These are phyloP conservation scores for Nyctibius grandis DNA, from an alignment of 2,797 vertebrate genomes.

Conservation along the genomic window DNA sequence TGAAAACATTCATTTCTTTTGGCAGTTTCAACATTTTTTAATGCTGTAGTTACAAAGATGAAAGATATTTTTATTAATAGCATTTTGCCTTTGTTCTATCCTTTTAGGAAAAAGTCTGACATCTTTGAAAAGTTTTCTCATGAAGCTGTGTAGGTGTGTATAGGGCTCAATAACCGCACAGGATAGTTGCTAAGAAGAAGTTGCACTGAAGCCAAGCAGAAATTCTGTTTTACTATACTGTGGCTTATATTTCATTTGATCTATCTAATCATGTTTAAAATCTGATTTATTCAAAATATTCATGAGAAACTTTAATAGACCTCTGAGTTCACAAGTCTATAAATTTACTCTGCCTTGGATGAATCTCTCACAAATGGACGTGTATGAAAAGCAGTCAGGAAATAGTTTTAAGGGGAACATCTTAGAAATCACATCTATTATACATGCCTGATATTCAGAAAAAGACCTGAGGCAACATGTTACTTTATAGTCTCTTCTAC, in stretches of 20 bases:
- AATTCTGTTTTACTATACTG: neutral
- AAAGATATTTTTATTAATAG: neutral
- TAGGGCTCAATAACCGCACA: neutral
- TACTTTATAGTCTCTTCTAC: neutral
- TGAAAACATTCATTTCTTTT: neutral
- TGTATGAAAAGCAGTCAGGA: neutral
- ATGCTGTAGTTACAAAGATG: neutral
- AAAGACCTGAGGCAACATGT: neutral
- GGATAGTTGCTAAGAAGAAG: neutral
- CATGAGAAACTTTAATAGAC: neutral
- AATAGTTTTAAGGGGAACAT: neutral
- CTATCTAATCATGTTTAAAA: neutral
- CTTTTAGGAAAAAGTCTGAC: neutral
- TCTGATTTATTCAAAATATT: neutral
- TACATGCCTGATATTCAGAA: neutral
- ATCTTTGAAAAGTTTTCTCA: neutral
- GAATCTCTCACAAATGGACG: neutral
- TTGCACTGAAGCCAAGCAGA: neutral
- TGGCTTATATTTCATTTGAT: neutral
- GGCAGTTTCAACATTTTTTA: neutral
- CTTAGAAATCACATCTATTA: neutral
- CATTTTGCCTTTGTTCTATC: neutral
- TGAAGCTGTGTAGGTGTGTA: neutral
- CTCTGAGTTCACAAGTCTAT: neutral
- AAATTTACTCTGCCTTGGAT: neutral